These are phyloP conservation scores for Crossocerus cetratus DNA, from an alignment of 2,888 invertebrate species.

Conservation along the genomic window DNA sequence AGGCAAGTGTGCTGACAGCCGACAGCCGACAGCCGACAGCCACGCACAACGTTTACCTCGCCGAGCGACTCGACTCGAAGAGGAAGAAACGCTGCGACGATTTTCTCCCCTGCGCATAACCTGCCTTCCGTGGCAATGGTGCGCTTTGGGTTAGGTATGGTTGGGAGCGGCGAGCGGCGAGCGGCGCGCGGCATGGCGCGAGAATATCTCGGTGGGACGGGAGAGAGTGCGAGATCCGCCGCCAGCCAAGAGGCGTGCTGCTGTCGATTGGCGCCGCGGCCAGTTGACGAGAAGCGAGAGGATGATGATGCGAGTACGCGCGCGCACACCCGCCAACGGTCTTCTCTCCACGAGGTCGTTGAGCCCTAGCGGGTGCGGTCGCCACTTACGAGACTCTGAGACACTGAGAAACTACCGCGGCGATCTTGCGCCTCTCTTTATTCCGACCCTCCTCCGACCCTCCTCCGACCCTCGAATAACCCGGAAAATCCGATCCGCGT, in stretches of 20 bases:
- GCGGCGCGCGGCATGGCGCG: neutral
- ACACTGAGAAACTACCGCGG: constrained; percentile 49
- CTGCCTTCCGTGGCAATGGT: neutral
- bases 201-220: too few species aligned
- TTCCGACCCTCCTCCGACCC: too few species aligned
- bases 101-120: too few species aligned
- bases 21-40: too few species aligned
- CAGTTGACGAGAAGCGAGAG: constrained; percentile 36
- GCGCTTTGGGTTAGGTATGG: neutral
- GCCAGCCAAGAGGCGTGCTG: neutral
- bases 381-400: constrained; percentile 59
- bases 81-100: too few species aligned
- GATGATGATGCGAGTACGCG: constrained; percentile 37
- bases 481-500: too few species aligned
- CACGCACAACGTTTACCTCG: too few species aligned
- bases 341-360: constrained; percentile 73
- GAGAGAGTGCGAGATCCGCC: neutral
- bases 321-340: constrained; percentile 30
- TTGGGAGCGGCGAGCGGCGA: neutral
- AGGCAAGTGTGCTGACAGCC: too few species aligned
- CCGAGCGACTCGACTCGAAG: too few species aligned
- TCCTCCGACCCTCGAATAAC: too few species aligned
- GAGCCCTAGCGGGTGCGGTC: constrained; percentile 73
- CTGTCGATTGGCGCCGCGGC: constrained; percentile 5
- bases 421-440: constrained; percentile 13